Percentiles rank a stretch among this genome's conserved stretches.
phyloP scores from a whole-genome alignment of 53 echinoderm and acorn worm species.

The Holothuria scabra region DNA sequence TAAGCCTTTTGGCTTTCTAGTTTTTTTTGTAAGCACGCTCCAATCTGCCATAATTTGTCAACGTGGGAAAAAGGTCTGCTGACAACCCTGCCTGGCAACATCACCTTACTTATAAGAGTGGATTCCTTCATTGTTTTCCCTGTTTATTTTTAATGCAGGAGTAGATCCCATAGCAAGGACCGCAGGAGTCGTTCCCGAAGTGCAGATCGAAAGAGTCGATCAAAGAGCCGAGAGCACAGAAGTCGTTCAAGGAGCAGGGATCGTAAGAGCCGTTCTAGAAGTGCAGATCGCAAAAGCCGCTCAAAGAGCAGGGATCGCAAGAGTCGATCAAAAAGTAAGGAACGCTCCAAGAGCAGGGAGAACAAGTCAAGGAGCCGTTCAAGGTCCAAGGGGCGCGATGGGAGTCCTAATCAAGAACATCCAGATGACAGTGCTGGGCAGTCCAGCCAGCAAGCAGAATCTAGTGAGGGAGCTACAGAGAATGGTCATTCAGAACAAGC shows the following conservation, averaged over 20 bases:
- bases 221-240: constrained; percentile 21
- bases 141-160: constrained; percentile 32
- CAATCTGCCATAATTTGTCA: too few species aligned
- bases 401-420: not conserved
- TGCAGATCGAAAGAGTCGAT: constrained; percentile 25
- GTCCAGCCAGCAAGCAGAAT: not conserved
- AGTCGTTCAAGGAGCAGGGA: constrained; percentile 13
- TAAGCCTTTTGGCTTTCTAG: too few species aligned
- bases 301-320: constrained; percentile 1
- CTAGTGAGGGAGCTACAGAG: not conserved
- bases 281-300: constrained; percentile 13
- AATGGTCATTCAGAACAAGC: constrained; percentile 10
- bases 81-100: too few species aligned
- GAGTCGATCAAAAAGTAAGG: not conserved
- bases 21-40: too few species aligned
- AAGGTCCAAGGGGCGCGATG: not conserved
- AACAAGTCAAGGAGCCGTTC: constrained; percentile 4
- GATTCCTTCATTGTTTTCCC: constrained; percentile 33
- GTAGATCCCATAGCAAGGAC: constrained; percentile 11
- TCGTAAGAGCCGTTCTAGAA: constrained; percentile 4
- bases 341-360: not conserved
- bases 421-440: not conserved
- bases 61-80: too few species aligned
- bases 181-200: constrained; percentile 25
- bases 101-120: not conserved